A percentile compares a stretch with the other conserved stretches of the same genome.
Evolutionary conservation across 2,888 invertebrate genomes (phyloP).

Genomic region (Biston stratarius): DNA sequence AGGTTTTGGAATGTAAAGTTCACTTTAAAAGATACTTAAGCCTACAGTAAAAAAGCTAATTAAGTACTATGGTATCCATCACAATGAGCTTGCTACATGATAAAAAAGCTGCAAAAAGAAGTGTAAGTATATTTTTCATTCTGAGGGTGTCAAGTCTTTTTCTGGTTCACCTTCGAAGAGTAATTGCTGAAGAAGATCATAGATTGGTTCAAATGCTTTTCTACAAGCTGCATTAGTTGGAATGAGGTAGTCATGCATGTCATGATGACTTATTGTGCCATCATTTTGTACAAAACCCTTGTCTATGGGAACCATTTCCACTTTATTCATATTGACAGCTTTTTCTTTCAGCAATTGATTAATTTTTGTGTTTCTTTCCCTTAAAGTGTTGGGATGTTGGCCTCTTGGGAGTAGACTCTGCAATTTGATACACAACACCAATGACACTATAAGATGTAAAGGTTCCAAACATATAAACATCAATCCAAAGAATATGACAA

Average conservation of each 20-base stretch:
- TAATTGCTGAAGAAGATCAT: conserved; percentile 92
- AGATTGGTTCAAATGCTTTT: conserved; percentile 94
- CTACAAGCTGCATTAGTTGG: conserved; percentile 94
- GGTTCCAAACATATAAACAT: not conserved
- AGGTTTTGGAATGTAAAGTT: conserved; percentile 80
- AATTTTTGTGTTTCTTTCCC: conserved; percentile 91
- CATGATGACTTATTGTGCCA: conserved; percentile 94
- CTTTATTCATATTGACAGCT: conserved; percentile 88
- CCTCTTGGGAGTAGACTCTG: conserved; percentile 96
- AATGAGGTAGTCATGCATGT: conserved; percentile 97
- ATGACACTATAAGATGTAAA: not conserved
- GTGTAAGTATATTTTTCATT: conserved; percentile 74
- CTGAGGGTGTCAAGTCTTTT: conserved; percentile 91
- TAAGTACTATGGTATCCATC: conserved; percentile 81
- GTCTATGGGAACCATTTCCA: conserved; percentile 92
- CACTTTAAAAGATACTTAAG: conserved; percentile 69
- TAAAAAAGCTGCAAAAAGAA: conserved; percentile 64
- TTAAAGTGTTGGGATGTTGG: conserved; percentile 92
- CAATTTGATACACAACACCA: conserved; percentile 54
- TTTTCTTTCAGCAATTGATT: conserved; percentile 91
- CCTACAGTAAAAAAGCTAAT: conserved; percentile 81
- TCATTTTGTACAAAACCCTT: conserved; percentile 92
- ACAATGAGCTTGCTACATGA: conserved; percentile 78
- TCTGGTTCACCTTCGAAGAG: conserved; percentile 91
- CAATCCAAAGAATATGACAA: no score